Evolutionary conservation across 2,797 vertebrate genomes (phyloP), one percentile per base, ranked within the genome.

Genomic region (Hydrophis major): DNA sequence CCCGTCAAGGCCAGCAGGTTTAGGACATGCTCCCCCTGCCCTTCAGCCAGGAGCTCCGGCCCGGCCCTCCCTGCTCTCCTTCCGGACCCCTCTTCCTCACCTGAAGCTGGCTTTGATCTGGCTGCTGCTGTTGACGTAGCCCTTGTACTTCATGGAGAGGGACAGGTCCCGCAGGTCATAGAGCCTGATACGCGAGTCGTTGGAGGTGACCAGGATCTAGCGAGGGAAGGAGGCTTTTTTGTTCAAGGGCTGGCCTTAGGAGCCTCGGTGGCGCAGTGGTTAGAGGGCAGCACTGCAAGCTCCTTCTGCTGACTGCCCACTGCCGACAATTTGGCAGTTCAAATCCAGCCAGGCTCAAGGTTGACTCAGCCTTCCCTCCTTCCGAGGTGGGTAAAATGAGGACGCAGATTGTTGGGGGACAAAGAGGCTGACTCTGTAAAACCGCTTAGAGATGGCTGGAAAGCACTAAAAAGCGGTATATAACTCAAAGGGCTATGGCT

Each of bases 51-150:
- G 56, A 20, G 27, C 32, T 83, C 60, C 4, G 32, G 32, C 2
- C 12, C 59, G 13, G 13, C 18, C 61, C 69, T 18, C 16, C 3
- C 16, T 37, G 16, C 66, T 18, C 3, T 69, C 14, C 63, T 5
- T 13, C 63, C 28, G 4, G 28, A 4, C 5, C 53, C 55, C 32
- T 0, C 4, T 4, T 2, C 50, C 59, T 98, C 97, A 99, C 99
- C 99, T 99, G 98, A 99, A 99, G 97, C 99, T 99, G 78, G 99
- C 99, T 97, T 99, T 99, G 96, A 99, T 99, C 97, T 99, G 99
- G 96, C 99, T 99, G 98, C 99, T 99, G 98, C 99, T 99, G 97
- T 99, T 99, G 93, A 99, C 99, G 55, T 99, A 99, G 93, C 99
- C 99, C 96, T 99, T 99, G 97, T 99, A 99, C 93, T 99, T 99